Percentiles rank a stretch among this genome's conserved stretches.
These are phyloP conservation scores for Cephus runcator DNA, from an alignment of 2,888 invertebrate genomes.

Conservation along the genomic window DNA sequence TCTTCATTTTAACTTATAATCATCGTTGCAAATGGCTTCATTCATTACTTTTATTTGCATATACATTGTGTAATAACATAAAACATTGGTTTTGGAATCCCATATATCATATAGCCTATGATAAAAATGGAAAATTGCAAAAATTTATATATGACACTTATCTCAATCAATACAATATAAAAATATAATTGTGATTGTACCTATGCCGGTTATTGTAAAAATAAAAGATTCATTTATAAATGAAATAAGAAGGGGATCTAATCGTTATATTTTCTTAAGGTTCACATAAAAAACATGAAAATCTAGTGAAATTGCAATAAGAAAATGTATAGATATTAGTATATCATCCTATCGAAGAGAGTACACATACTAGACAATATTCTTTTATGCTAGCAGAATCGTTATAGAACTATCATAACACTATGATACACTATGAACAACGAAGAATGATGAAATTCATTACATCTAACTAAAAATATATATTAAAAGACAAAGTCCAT, in stretches of 20 bases:
- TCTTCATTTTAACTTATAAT: background rate
- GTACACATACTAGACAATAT: background rate
- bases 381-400: background rate
- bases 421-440: too few relatives aligned
- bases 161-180: background rate
- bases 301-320: background rate
- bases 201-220: background rate
- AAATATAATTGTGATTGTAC: background rate
- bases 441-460: conserved; percentile 2
- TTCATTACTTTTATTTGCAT: background rate
- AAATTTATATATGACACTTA: background rate
- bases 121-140: background rate
- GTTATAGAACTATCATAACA: background rate
- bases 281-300: background rate
- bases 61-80: background rate
- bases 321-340: background rate
- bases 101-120: background rate
- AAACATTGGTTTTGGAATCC: background rate
- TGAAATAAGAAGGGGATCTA: background rate
- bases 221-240: background rate
- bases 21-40: background rate
- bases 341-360: background rate
- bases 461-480: conserved; percentile 3
- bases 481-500: conserved; percentile 1
- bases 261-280: background rate